phyloP scores from a whole-genome alignment of 2,113 vertebrate species.

The Salvelinus alpinus region DNA sequence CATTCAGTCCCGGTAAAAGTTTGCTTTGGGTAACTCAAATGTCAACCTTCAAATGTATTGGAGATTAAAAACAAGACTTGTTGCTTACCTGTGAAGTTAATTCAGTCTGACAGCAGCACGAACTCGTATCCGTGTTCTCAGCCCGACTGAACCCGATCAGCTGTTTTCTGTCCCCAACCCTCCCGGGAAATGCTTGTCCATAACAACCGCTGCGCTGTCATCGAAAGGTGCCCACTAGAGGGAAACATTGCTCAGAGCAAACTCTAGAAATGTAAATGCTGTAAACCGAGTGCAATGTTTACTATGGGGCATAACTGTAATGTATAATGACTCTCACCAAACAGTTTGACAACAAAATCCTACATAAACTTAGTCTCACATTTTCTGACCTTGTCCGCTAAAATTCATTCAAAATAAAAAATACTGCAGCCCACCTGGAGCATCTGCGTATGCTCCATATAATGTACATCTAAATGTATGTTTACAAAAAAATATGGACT shows the following conservation, averaged over 20 bases:
- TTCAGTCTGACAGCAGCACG: not conserved
- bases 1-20: not conserved
- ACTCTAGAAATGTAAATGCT: not conserved
- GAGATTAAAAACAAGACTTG: not conserved
- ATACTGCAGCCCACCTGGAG: too few species aligned
- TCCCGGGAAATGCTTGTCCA: conserved; percentile 73
- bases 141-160: conserved; percentile 41
- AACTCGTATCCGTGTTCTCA: not conserved
- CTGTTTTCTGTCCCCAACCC: conserved; percentile 34
- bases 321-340: too few species aligned
- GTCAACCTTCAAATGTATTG: not conserved
- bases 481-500: too few species aligned
- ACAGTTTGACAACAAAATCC: too few species aligned
- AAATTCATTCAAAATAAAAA: too few species aligned
- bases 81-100: conserved; percentile 56
- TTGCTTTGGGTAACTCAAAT: not conserved
- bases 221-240: conserved; percentile 36
- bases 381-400: too few species aligned
- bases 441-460: too few species aligned
- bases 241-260: conserved; percentile 39
- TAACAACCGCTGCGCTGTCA: conserved; percentile 66
- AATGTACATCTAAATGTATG: too few species aligned
- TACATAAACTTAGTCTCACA: too few species aligned
- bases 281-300: too few species aligned
- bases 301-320: too few species aligned